Base-by-base conservation (phyloP, 2,888 invertebrate genomes). In the Diarsia rubi region DNA sequence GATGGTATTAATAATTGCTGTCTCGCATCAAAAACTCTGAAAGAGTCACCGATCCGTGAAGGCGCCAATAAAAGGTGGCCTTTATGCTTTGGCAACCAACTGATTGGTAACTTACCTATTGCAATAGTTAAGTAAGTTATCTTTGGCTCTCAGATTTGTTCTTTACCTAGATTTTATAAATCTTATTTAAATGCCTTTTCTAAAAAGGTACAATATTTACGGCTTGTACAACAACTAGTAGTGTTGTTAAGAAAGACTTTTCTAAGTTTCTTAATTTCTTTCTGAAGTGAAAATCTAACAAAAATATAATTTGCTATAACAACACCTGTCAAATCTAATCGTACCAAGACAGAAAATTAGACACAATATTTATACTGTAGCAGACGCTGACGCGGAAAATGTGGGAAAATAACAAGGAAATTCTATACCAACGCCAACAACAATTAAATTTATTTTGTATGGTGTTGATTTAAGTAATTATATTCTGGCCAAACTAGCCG, bases 401-500 rank as follows among this genome's bases (percentile, higher is more conserved):
- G 2, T 42, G n/a, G 12, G 8, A 45, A 73, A 73, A 24, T 54
- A 57, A 52, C 65, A 37, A 52, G 31, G 27, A 60, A 64, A 71
- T 59, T 42, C 4, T 47, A 49, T 66, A 44, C 8, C 42, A 63
- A 67, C 52, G n/a, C 37, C 9, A 62, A 68, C 31, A 14, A n/a
- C 21, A 19, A 16, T 52, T 59, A 1, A 60, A 74, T 62, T n/a
- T 59, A 52, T 60, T 49, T 6, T 5, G 9, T 64, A 67, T 49
- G 3, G 45, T 57, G 57, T 64, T 69, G 69, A 69, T 62, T 60
- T 27, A 27, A 70, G 45, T 66, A 67, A 79, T 77, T 82, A 77
- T 52, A 44, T 70, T 70, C 37, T 21, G 54, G 31, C n/a, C 21
- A 82, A 82, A 79, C 59, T 64, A 71, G 59, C 79, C 16, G 45